Conservation (phyloP, 1,140 invertebrate species). For the Macrotrachela quadricornifera region DNA sequence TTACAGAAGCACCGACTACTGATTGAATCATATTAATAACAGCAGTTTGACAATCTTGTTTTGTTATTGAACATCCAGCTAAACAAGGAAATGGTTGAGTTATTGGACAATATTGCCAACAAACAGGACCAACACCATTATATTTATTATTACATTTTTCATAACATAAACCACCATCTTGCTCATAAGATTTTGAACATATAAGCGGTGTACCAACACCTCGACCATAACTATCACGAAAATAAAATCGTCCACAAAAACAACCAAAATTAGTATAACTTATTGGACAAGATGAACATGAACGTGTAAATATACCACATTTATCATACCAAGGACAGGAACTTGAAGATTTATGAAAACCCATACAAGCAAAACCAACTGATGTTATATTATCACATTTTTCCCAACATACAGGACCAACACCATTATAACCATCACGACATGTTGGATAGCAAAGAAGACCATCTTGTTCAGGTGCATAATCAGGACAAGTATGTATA, state of each 20-base stretch:
- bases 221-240: neutral
- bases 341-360: too few relatives aligned
- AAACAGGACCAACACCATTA: slow-evolving; percentile 2
- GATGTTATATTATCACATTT: neutral
- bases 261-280: too few relatives aligned
- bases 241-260: too few relatives aligned
- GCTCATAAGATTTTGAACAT: neutral
- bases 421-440: neutral
- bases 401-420: slow-evolving; percentile 1
- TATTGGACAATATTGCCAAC: neutral
- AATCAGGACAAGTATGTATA: neutral
- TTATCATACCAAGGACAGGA: too few relatives aligned
- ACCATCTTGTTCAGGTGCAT: neutral
- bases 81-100: too few relatives aligned
- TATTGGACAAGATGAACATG: too few relatives aligned
- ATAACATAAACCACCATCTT: slow-evolving; percentile 2
- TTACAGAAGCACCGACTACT: too few relatives aligned
- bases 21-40: too few relatives aligned
- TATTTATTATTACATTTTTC: neutral
- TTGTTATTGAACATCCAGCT: too few relatives aligned
- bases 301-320: too few relatives aligned
- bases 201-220: neutral
- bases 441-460: slow-evolving; percentile 1
- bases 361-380: too few relatives aligned
- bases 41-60: too few relatives aligned